Evolutionary conservation across 30 jellyfish, hydroid and myxozoan species (phyloP).

Genomic region (Chrysaora quinquecirrha): DNA sequence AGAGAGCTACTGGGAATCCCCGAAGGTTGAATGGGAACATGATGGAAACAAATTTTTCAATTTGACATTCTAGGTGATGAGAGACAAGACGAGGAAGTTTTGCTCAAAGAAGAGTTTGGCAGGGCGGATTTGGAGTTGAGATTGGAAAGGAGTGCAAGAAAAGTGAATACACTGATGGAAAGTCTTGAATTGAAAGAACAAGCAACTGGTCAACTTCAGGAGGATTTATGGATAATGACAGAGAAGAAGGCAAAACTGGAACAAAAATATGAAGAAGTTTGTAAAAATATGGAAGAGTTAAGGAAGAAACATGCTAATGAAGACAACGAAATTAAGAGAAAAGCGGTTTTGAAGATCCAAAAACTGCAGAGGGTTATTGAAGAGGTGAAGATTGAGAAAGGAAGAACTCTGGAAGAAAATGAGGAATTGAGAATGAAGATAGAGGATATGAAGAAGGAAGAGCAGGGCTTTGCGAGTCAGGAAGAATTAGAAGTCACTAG

Average conservation of each 20-base stretch:
- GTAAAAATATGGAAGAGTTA: conserved; percentile 1
- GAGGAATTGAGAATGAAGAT: background rate
- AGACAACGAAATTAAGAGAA: background rate
- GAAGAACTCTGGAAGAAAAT: background rate
- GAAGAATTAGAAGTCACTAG: background rate
- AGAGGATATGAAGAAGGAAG: background rate
- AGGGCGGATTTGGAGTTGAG: background rate
- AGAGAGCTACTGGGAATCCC: no score
- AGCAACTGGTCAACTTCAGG: conserved; percentile 2
- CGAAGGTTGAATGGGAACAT: no score
- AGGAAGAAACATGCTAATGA: background rate
- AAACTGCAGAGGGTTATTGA: background rate
- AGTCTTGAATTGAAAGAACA: conserved; percentile 9
- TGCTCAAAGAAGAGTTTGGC: background rate
- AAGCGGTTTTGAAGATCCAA: background rate
- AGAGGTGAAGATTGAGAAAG: background rate
- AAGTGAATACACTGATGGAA: background rate
- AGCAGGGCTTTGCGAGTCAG: background rate
- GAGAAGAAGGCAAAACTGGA: background rate
- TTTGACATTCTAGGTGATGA: no score
- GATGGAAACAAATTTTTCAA: no score
- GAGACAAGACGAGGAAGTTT: background rate
- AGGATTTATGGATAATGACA: background rate
- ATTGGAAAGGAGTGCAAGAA: background rate
- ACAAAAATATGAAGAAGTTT: background rate